These are phyloP conservation scores for Cataglyphis rosenhaueri DNA, from an alignment of 2,888 invertebrate genomes.

Conservation along the genomic window DNA sequence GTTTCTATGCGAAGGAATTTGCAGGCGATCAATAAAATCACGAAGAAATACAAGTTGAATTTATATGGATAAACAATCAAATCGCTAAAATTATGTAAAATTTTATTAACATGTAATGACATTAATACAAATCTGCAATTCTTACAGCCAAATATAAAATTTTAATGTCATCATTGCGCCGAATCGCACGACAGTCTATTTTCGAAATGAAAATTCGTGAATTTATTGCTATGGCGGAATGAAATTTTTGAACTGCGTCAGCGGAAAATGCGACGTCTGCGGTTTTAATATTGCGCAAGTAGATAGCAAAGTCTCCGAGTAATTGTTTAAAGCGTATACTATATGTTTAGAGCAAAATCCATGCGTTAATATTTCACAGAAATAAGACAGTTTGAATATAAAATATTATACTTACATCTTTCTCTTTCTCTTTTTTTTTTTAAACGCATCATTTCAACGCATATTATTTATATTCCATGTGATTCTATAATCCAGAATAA, in stretches of 20 bases:
- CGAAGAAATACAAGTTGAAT: constrained; percentile 26
- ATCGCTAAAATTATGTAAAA: neutral
- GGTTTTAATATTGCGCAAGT: constrained; percentile 39
- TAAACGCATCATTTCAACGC: neutral
- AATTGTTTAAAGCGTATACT: constrained; percentile 36
- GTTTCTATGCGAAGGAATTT: constrained; percentile 51
- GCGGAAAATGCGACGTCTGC: constrained; percentile 32
- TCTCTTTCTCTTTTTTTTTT: neutral
- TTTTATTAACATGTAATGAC: constrained; percentile 9
- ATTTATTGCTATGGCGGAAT: constrained; percentile 47
- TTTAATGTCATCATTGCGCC: constrained; percentile 15
- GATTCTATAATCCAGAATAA: neutral
- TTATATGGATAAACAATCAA: constrained; percentile 30
- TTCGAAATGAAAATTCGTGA: constrained; percentile 51
- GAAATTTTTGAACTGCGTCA: constrained; percentile 52
- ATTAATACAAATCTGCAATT: constrained; percentile 21
- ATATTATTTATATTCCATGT: neutral
- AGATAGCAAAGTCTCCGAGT: constrained; percentile 6
- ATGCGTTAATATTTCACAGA: constrained; percentile 3
- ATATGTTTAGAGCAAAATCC: constrained; percentile 10
- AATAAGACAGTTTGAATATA: constrained; percentile 1
- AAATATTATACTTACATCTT: constrained; percentile 7
- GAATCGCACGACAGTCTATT: constrained; percentile 36
- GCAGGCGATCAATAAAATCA: constrained; percentile 34
- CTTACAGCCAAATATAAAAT: constrained; percentile 15